Percentiles rank a stretch among this genome's conserved stretches.
These are phyloP conservation scores for Eulimnadia texana DNA, from an alignment of 1,140 invertebrate genomes.

Conservation along the genomic window DNA sequence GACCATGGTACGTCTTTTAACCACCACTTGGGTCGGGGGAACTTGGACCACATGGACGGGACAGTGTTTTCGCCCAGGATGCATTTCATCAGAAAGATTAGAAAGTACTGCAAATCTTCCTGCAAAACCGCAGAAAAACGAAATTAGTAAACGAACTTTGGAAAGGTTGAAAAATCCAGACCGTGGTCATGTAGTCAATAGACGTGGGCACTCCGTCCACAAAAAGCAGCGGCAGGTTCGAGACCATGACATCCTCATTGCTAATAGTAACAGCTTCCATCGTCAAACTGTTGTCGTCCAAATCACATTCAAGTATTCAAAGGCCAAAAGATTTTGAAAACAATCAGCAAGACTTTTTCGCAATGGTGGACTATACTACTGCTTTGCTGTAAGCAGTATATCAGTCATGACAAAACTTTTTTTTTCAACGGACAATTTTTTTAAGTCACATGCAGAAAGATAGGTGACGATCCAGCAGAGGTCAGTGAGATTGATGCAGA, in stretches of 20 bases:
- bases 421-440: too few species aligned
- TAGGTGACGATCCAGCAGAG: too few species aligned
- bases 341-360: too few species aligned
- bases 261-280: too few species aligned
- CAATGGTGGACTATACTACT: too few species aligned
- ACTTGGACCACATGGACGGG: constrained; percentile 1
- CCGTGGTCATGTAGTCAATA: constrained; percentile 1
- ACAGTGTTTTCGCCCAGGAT: not conserved
- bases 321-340: too few species aligned
- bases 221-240: constrained; percentile 15
- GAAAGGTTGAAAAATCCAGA: not conserved
- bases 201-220: constrained; percentile 8
- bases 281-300: not conserved
- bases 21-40: constrained; percentile 11
- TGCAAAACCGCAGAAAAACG: not conserved
- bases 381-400: too few species aligned
- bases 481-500: too few species aligned
- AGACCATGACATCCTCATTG: constrained; percentile 14
- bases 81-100: constrained; percentile 12
- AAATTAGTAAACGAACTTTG: not conserved
- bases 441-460: too few species aligned
- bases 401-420: too few species aligned
- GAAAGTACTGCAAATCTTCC: constrained; percentile 16
- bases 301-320: not conserved
- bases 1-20: constrained; percentile 14